Evolutionary conservation across 2,113 vertebrate genomes (phyloP).

Genomic region (Pangasianodon hypophthalmus): DNA sequence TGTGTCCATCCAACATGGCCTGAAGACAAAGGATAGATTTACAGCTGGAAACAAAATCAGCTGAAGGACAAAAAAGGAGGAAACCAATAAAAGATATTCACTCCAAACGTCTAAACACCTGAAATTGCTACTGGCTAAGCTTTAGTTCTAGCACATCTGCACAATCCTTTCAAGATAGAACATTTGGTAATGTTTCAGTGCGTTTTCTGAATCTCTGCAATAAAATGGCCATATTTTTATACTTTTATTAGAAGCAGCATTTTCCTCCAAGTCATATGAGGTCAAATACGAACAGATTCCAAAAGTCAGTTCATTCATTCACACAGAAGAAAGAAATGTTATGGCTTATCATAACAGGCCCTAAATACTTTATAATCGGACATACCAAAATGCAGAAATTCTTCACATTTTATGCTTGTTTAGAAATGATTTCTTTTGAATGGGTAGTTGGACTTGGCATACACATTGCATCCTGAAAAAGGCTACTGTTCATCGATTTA

Average conservation of each 20-base stretch:
- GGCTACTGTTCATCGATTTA: constrained; percentile 64
- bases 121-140: neutral
- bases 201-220: constrained; percentile 15
- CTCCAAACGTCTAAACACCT: neutral
- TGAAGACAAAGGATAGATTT: constrained; percentile 56
- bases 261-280: constrained; percentile 55
- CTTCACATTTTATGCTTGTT: constrained; percentile 73
- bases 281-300: constrained; percentile 63
- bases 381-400: constrained; percentile 62
- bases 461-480: constrained; percentile 63
- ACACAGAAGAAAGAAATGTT: constrained; percentile 64
- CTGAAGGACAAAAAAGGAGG: neutral
- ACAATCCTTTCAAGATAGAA: constrained; percentile 6
- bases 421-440: constrained; percentile 68
- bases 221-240: constrained; percentile 40
- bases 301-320: constrained; percentile 60
- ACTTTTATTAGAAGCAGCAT: constrained; percentile 47
- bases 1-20: constrained; percentile 77
- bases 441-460: constrained; percentile 53
- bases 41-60: neutral
- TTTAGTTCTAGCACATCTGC: constrained; percentile 17
- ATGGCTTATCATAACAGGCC: constrained; percentile 68
- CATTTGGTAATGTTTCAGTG: constrained; percentile 26
- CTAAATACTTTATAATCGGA: constrained; percentile 62
- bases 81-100: neutral